phyloP scores from a whole-genome alignment of 2,113 vertebrate genomes.

The Cercopithecus mona region DNA sequence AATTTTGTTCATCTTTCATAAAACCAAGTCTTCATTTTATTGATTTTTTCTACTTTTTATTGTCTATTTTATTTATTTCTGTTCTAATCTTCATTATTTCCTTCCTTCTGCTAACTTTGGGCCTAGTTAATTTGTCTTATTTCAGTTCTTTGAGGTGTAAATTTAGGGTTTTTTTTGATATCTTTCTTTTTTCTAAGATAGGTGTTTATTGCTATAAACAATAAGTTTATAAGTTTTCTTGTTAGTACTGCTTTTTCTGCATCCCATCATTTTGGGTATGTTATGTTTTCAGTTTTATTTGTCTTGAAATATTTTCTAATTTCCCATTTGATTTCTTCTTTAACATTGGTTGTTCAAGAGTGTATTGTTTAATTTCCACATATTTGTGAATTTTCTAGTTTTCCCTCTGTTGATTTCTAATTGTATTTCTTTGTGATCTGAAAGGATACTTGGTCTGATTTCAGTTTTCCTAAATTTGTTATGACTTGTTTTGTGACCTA shows the following conservation, averaged over 20 bases:
- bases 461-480: neutral
- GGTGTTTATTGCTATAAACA: neutral
- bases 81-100: neutral
- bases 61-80: too few relatives aligned
- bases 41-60: neutral
- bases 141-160: too few relatives aligned
- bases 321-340: neutral
- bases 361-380: neutral
- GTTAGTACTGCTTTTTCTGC: neutral
- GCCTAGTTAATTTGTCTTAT: neutral
- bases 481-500: neutral
- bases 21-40: neutral
- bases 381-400: neutral
- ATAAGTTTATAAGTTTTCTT: neutral
- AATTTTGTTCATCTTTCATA: neutral
- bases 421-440: neutral
- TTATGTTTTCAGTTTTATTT: neutral
- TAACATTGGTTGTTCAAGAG: neutral
- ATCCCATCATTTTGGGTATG: neutral
- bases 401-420: neutral
- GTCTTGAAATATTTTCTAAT: neutral
- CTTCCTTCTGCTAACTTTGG: neutral
- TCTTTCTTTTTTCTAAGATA: neutral
- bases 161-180: neutral
- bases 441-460: neutral